Conservation (phyloP, 2,113 vertebrate species). For the Planiliza haematocheilus region DNA sequence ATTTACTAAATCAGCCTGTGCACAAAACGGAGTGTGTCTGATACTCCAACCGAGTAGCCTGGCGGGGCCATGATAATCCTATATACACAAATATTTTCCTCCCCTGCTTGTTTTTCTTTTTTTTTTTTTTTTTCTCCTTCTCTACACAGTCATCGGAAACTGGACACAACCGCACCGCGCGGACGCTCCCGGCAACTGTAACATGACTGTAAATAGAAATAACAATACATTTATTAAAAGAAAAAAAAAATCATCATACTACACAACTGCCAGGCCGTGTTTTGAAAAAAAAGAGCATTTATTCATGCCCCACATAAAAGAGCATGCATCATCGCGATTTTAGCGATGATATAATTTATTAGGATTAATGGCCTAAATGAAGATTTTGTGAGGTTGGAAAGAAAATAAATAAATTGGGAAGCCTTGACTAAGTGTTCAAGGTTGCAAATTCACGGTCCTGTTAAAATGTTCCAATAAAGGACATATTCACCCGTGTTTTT, state of each 20-base stretch:
- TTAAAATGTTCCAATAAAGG: slow-evolving; percentile 31
- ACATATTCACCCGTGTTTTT: background rate
- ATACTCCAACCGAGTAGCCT: slow-evolving; percentile 86
- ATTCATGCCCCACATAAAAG: slow-evolving; percentile 29
- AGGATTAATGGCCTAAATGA: slow-evolving; percentile 15
- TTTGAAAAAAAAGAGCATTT: slow-evolving; percentile 25
- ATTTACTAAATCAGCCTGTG: slow-evolving; percentile 92
- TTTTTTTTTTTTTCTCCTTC: background rate
- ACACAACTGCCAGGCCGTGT: slow-evolving; percentile 16
- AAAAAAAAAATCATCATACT: background rate
- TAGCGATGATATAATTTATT: slow-evolving; percentile 35
- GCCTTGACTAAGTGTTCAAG: slow-evolving; percentile 24
- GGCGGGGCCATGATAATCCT: slow-evolving; percentile 67
- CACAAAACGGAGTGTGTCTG: slow-evolving; percentile 92
- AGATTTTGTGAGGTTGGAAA: slow-evolving; percentile 21
- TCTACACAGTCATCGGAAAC: slow-evolving; percentile 1
- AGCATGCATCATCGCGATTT: slow-evolving; percentile 19
- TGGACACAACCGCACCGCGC: background rate
- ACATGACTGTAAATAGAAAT: slow-evolving; percentile 15
- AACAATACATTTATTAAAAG: background rate
- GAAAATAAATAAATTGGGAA: slow-evolving; percentile 8
- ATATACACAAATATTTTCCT: slow-evolving; percentile 55
- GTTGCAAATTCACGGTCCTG: slow-evolving; percentile 16
- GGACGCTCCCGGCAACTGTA: slow-evolving; percentile 2
- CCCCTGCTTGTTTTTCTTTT: slow-evolving; percentile 32